phyloP scores from a whole-genome alignment of 2,888 invertebrate genomes.

The Pandemis corylana region DNA sequence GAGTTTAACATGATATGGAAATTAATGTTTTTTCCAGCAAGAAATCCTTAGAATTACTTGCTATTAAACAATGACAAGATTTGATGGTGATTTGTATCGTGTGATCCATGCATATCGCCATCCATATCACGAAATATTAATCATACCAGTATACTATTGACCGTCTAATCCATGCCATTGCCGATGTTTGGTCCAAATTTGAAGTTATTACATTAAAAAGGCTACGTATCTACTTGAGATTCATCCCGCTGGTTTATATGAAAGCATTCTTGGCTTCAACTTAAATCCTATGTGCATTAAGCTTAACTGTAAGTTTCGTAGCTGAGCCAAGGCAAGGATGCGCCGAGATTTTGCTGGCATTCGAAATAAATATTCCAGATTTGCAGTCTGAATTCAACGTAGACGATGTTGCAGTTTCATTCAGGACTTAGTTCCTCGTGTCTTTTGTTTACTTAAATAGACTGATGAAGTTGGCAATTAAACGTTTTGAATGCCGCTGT shows the following conservation, averaged over 20 bases:
- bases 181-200: background rate
- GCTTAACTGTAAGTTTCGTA: conserved; percentile 69
- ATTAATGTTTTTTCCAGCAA: too few relatives aligned
- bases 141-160: too few relatives aligned
- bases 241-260: conserved; percentile 7
- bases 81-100: too few relatives aligned
- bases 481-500: conserved; percentile 29
- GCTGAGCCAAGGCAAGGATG: conserved; percentile 68
- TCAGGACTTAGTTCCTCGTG: conserved; percentile 55
- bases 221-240: conserved; percentile 2
- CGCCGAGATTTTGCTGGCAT: conserved; percentile 71
- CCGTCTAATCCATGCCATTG: too few relatives aligned
- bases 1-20: too few relatives aligned
- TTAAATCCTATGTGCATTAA: conserved; percentile 54
- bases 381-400: conserved; percentile 66
- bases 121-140: too few relatives aligned
- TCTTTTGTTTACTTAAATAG: conserved; percentile 44
- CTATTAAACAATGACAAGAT: too few relatives aligned
- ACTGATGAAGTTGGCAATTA: conserved; percentile 40
- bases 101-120: too few relatives aligned
- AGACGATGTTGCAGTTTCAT: conserved; percentile 64
- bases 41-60: too few relatives aligned
- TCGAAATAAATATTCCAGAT: conserved; percentile 77
- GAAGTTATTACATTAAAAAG: background rate
- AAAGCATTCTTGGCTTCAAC: conserved; percentile 29